Percentiles rank a stretch among this genome's conserved stretches.
These are phyloP conservation scores for Thunnus maccoyii DNA, from an alignment of 2,113 vertebrate genomes.

Conservation along the genomic window DNA sequence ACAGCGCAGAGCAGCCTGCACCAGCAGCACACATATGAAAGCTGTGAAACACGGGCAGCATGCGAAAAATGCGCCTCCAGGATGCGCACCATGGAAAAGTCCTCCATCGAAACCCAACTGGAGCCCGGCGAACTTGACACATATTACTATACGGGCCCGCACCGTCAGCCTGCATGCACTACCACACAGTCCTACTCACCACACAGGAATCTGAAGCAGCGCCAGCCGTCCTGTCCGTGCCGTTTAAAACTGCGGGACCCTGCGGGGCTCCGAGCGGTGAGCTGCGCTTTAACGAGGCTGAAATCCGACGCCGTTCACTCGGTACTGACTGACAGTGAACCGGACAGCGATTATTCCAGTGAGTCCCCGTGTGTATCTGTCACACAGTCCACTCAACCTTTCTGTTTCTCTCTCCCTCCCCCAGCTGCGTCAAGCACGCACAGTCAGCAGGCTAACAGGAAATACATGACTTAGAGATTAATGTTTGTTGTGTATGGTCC, in stretches of 20 bases:
- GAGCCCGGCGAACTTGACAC: conserved; percentile 15
- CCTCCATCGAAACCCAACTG: not conserved
- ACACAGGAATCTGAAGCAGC: conserved; percentile 18
- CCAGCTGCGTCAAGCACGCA: conserved; percentile 48
- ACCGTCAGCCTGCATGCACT: conserved; percentile 18
- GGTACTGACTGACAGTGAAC: conserved; percentile 2
- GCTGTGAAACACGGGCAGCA: conserved; percentile 1
- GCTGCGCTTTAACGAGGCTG: not conserved
- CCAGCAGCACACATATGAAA: conserved; percentile 12
- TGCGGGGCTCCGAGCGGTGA: conserved; percentile 9
- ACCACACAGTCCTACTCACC: conserved; percentile 63
- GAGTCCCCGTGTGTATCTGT: conserved; percentile 40
- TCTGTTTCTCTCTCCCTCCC: conserved; percentile 26
- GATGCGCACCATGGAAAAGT: conserved; percentile 4
- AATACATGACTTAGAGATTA: not conserved
- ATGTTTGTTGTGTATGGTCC: too few relatives aligned
- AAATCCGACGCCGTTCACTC: not conserved
- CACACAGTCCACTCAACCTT: conserved; percentile 56
- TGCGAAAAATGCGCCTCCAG: not conserved
- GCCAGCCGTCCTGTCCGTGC: conserved; percentile 35
- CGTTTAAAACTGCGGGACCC: conserved; percentile 25
- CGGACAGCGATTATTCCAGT: conserved; percentile 7
- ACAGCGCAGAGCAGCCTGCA: conserved; percentile 44
- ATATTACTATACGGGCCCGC: conserved; percentile 9
- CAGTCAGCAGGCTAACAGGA: not conserved